phyloP scores from a whole-genome alignment of 2,888 invertebrate species.

The Tetragonula carbonaria region DNA sequence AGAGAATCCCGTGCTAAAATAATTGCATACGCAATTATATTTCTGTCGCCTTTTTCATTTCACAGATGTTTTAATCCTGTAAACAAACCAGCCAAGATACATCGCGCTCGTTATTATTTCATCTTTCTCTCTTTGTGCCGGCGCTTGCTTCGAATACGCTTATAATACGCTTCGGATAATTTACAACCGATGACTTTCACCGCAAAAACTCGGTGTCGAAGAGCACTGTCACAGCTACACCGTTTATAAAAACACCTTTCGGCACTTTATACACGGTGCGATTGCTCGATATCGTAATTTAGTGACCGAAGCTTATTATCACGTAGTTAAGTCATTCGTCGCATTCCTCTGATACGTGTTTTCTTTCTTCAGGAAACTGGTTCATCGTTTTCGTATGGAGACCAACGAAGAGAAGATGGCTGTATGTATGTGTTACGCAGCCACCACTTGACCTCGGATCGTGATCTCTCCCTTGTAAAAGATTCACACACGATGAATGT shows the following conservation, averaged over 20 bases:
- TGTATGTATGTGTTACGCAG: not conserved
- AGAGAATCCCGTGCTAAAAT: no score
- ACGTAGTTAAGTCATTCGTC: conserved; percentile 49
- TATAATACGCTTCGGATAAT: conserved; percentile 1
- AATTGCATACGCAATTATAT: no score
- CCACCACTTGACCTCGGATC: conserved; percentile 30
- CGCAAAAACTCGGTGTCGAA: not conserved
- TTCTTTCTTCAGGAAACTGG: conserved; percentile 30
- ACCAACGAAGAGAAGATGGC: not conserved
- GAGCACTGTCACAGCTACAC: not conserved
- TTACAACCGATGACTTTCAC: conserved; percentile 39
- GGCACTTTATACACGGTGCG: conserved; percentile 1
- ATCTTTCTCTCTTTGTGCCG: not conserved
- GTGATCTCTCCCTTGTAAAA: conserved; percentile 18
- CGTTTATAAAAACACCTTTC: not conserved
- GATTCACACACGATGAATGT: conserved; percentile 1
- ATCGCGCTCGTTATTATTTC: not conserved
- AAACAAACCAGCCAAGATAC: not conserved
- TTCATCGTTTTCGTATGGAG: conserved; percentile 17
- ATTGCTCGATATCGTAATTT: conserved; percentile 25
- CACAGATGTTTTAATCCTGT: not conserved
- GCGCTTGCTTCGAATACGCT: not conserved
- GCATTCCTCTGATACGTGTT: conserved; percentile 31
- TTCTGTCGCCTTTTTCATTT: no score
- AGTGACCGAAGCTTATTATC: conserved; percentile 18